Evolutionary conservation across 30 jellyfish, hydroid and myxozoan species (phyloP).

Genomic region (Catostylus mosaicus): DNA sequence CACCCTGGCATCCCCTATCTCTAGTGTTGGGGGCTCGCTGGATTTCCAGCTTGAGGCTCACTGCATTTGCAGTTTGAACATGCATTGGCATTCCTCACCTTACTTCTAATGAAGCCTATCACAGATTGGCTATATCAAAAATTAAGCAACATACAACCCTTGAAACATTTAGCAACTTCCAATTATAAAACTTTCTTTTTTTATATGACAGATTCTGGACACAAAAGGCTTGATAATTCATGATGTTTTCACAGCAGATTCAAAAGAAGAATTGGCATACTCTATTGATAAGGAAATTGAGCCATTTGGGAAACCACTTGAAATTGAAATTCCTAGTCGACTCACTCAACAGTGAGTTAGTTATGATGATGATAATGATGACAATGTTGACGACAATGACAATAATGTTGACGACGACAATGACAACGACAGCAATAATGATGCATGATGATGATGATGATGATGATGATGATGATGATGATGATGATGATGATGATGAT

Average conservation of each 20-base stretch:
- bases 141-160: no score
- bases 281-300: slow-evolving; percentile 47
- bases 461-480: neutral
- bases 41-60: no score
- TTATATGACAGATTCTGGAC: slow-evolving; percentile 88
- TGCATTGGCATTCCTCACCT: no score
- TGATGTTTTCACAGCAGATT: slow-evolving; percentile 51
- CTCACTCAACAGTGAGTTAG: slow-evolving; percentile 41
- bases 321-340: slow-evolving; percentile 44
- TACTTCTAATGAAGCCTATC: no score
- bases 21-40: no score
- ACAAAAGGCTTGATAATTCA: slow-evolving; percentile 73
- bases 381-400: neutral
- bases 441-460: neutral
- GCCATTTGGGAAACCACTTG: slow-evolving; percentile 91
- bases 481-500: neutral
- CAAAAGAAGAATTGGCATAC: slow-evolving; percentile 53
- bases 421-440: no score
- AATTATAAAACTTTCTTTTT: no score
- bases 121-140: no score
- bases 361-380: neutral
- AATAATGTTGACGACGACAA: neutral
- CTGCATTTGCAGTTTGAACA: no score
- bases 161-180: no score
- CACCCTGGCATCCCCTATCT: no score